Conservation (phyloP, 2,113 vertebrate species). For the Phoxinus phoxinus region DNA sequence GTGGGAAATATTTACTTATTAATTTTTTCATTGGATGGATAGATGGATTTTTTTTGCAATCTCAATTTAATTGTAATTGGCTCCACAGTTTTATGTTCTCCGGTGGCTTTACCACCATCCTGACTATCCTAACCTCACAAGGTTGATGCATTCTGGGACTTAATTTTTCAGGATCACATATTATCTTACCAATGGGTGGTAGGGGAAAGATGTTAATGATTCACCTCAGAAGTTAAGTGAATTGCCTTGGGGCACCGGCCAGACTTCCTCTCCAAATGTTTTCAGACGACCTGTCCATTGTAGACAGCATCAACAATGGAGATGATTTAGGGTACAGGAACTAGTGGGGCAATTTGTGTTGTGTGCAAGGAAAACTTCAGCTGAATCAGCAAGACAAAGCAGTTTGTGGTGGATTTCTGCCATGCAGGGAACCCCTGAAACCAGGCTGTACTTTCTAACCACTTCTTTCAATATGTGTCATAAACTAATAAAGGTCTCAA, state of each 20-base stretch:
- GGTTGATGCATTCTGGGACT: not conserved
- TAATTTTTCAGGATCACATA: not conserved
- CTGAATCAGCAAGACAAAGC: constrained; percentile 20
- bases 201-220: not conserved
- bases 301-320: not conserved
- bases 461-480: not conserved
- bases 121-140: not conserved
- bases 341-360: constrained; percentile 23
- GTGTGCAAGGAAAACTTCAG: constrained; percentile 10
- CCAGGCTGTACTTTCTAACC: constrained; percentile 2
- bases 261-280: not conserved
- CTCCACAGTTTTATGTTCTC: not conserved
- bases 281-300: not conserved
- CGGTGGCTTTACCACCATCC: not conserved
- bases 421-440: constrained; percentile 22
- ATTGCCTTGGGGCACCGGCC: not conserved
- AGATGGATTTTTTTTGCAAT: not conserved
- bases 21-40: too few species aligned
- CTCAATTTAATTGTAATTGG: not conserved
- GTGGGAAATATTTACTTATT: too few species aligned
- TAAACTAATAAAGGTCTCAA: not conserved
- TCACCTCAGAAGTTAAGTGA: not conserved
- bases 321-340: constrained; percentile 26
- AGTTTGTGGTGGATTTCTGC: not conserved
- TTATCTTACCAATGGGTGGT: not conserved